Evolutionary conservation across 2,113 vertebrate species (phyloP), one percentile per base, ranked within the genome.

Genomic region (Pungitius pungitius): DNA sequence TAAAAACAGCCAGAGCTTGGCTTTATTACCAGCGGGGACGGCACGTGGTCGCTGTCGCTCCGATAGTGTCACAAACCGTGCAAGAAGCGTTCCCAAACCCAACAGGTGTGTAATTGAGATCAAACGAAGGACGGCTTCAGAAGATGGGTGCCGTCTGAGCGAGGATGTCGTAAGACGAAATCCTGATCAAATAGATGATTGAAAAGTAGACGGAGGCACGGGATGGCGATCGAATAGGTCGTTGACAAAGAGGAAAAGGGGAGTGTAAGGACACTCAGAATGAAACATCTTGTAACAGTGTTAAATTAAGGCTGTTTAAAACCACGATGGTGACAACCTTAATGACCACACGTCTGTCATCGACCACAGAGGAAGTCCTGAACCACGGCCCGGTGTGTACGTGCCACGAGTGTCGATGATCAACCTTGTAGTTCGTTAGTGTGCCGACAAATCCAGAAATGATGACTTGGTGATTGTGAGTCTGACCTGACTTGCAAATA

Each of bases 181-280:
- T n/a, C 20, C 45, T n/a, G 8, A 22, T 24, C 13, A 52, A 13
- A 15, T 57, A 14, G 33, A 35, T 35, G 33, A 26, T 26, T 45
- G 52, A 33, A 15, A 27, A 14, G 18, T 42, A 1, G 12, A 49
- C 1, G 4, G 35, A 70, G 61, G 26, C 15, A 4, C 27, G 8
- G 18, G 43, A 71, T 35, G 52, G 37, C 22, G 70, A 68, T 78
- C 26, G 74, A 77, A 71, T 39, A 71, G 33, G 40, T 24, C 62
- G 30, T 57, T 6, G 1, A 52, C 22, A 0, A 2, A 45, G 17
- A 24, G 49, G 77, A 68, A 52, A 64, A 77, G 45, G 69, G 26
- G 51, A 69, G 45, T 59, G 43, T 49, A 65, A 81, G 56, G 79
- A 81, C 68, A 33, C 15, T 74, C 61, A 45, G 81, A 73, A 84